Evolutionary conservation across 1,140 invertebrate genomes (phyloP).

Genomic region (Pinna nobilis): DNA sequence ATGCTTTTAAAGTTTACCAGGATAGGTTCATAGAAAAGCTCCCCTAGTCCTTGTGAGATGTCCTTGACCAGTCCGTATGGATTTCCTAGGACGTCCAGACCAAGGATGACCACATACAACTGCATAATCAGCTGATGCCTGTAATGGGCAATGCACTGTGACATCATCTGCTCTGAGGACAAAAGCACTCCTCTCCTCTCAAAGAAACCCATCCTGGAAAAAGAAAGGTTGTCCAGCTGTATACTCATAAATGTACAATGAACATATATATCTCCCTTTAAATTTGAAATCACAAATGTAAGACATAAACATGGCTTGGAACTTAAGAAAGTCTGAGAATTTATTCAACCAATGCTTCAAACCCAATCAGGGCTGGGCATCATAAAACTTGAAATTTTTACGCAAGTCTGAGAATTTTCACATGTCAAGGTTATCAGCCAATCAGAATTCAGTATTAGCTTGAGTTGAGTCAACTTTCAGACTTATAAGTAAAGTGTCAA

Average conservation of each 20-base stretch:
- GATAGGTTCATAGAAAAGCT: slow-evolving; percentile 75
- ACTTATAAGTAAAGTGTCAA: too few relatives aligned
- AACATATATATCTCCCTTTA: too few relatives aligned
- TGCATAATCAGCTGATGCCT: slow-evolving; percentile 74
- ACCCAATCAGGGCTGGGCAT: too few relatives aligned
- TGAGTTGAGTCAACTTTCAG: too few relatives aligned
- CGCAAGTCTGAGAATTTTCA: too few relatives aligned
- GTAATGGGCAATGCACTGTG: slow-evolving; percentile 70
- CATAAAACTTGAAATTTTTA: too few relatives aligned
- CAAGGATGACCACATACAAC: slow-evolving; percentile 75
- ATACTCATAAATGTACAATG: too few relatives aligned
- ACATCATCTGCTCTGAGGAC: slow-evolving; percentile 60
- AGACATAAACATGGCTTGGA: not conserved
- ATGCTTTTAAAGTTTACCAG: slow-evolving; percentile 61
- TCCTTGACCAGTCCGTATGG: slow-evolving; percentile 75
- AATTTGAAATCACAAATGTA: not conserved
- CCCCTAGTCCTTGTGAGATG: slow-evolving; percentile 74
- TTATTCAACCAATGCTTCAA: too few relatives aligned
- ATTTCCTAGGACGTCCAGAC: slow-evolving; percentile 76
- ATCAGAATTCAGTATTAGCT: too few relatives aligned
- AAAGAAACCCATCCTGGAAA: slow-evolving; percentile 70
- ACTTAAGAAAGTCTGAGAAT: too few relatives aligned
- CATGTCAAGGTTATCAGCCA: too few relatives aligned
- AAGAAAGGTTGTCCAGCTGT: too few relatives aligned
- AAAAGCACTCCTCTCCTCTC: slow-evolving; percentile 64